These are phyloP conservation scores for Empis livida DNA, from an alignment of 2,888 invertebrate species.

Conservation along the genomic window DNA sequence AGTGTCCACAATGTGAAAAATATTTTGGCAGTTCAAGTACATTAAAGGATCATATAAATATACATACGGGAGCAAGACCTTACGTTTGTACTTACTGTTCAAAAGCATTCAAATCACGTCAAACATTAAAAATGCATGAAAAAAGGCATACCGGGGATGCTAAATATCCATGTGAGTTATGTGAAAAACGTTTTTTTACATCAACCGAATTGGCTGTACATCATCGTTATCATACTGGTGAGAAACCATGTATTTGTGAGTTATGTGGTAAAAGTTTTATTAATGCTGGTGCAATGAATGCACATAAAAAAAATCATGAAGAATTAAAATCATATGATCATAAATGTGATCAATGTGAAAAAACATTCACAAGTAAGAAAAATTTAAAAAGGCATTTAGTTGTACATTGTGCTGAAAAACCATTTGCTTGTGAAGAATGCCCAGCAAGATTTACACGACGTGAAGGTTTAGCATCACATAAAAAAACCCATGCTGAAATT, in stretches of 20 bases:
- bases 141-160: neutral
- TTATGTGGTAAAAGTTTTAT: neutral
- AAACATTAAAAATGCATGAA: neutral
- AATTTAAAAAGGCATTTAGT: neutral
- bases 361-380: neutral
- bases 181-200: neutral
- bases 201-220: neutral
- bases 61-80: neutral
- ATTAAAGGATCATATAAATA: neutral
- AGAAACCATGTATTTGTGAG: neutral
- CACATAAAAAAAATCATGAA: constrained; percentile 1
- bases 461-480: neutral
- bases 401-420: neutral
- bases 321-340: neutral
- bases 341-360: neutral
- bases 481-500: neutral
- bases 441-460: neutral
- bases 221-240: neutral
- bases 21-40: neutral
- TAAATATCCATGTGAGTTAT: neutral
- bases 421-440: neutral
- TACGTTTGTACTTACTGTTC: neutral
- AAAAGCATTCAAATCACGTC: neutral
- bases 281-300: neutral
- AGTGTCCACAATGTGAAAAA: neutral